Evolutionary conservation across 2,113 vertebrate species (phyloP).

Genomic region (Bos indicus): DNA sequence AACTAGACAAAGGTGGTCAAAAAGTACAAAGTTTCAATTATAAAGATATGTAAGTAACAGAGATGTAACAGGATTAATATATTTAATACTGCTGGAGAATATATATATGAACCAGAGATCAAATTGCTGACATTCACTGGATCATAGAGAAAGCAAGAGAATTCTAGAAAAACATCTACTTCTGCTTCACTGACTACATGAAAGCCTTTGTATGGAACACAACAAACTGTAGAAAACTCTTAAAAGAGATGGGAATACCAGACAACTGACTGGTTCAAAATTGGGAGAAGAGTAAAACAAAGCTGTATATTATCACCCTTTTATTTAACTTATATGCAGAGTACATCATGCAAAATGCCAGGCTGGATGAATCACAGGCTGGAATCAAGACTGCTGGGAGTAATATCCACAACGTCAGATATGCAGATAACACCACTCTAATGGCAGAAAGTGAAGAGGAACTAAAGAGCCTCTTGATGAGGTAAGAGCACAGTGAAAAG

Average conservation of each 20-base stretch:
- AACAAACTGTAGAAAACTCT: not conserved
- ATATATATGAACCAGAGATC: not conserved
- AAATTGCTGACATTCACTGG: not conserved
- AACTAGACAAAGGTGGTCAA: not conserved
- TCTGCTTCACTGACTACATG: not conserved
- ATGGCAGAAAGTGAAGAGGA: not conserved
- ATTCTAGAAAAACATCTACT: not conserved
- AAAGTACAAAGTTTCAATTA: not conserved
- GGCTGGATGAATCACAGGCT: not conserved
- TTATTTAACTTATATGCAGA: not conserved
- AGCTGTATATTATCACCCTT: not conserved
- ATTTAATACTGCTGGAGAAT: not conserved
- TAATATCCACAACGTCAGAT: not conserved
- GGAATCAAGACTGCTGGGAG: not conserved
- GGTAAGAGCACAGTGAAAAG: not conserved
- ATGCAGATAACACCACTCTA: not conserved
- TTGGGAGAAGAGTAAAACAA: not conserved
- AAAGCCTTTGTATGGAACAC: not conserved
- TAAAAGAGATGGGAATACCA: not conserved
- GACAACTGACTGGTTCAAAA: not conserved
- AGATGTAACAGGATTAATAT: not conserved
- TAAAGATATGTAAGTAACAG: not conserved
- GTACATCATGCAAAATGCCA: not conserved
- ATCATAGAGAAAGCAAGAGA: not conserved
- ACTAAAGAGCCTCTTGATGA: not conserved